Evolutionary conservation across 2,113 vertebrate species (phyloP), one percentile per base, ranked within the genome.

Genomic region (Sus scrofa): DNA sequence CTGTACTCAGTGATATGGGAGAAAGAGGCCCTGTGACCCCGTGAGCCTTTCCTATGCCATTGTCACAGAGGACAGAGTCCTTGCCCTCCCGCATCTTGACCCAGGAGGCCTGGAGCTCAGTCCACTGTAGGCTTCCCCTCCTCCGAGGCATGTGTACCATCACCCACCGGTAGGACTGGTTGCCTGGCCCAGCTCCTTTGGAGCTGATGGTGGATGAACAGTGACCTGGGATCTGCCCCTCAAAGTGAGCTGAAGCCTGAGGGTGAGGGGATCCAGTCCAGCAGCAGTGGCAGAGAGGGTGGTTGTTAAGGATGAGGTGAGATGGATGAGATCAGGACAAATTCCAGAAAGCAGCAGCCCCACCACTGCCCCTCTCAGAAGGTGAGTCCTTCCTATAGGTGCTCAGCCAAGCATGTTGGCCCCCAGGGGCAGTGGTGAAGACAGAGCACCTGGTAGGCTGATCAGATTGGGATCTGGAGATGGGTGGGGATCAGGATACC

Each of bases 281-380:
- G 65, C 67, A 75, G 77, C 50, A 67, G 30, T 24, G 34, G 34
- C 89, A 88, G 60, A 70, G 12, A 77, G 24, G 26, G 39, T 39
- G n/a, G 12, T 30, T 52, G 44, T 92, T 34, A 70, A 77, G 68
- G 37, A n/a, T 34, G 32, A 83, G 44, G 85, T 0, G 3, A 37
- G 78, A 44, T 27, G 82, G 34, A n/a, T 54, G 74, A 63, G n/a
- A 88, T 71, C 67, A 96, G 86, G 67, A 78, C 78, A 63, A 65
- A 79, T 37, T 32, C 74, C n/a, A 68, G 56, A 30, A 18, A 86
- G 86, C 60, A 89, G 63, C 85, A 44, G 65, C 26, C 78, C 84
- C 12, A 11, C 70, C 62, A n/a, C 63, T 60, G 87, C 13, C 88
- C 56, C 56, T 54, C 88, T 54, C 6, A 18, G 62, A 32, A 32